Conservation (phyloP, 1,140 invertebrate species). For the Mactra quadrangularis region DNA sequence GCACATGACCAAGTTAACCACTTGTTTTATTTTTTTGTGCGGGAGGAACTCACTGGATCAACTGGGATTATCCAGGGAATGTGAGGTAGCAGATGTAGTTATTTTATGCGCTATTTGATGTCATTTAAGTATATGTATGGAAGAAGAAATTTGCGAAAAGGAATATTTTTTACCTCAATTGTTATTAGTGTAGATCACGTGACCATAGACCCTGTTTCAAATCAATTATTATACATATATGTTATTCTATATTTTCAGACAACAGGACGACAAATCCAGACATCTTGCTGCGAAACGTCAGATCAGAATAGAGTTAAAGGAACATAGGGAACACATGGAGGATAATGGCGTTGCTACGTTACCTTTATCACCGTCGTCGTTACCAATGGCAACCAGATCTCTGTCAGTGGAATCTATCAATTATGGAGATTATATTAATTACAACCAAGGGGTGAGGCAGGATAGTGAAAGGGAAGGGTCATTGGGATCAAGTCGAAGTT, state of each 20-base stretch:
- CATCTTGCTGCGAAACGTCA: slow-evolving; percentile 62
- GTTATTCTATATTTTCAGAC: slow-evolving; percentile 37
- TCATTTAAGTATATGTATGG: too few relatives aligned
- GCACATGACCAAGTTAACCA: too few relatives aligned
- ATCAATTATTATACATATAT: too few relatives aligned
- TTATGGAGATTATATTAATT: slow-evolving; percentile 17
- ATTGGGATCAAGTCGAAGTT: slow-evolving; percentile 40
- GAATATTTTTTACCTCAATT: neutral
- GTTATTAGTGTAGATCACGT: too few relatives aligned
- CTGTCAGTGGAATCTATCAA: slow-evolving; percentile 41
- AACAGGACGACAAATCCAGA: slow-evolving; percentile 55
- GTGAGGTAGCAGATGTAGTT: too few relatives aligned
- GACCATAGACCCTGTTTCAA: too few relatives aligned
- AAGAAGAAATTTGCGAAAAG: too few relatives aligned
- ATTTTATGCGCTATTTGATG: too few relatives aligned
- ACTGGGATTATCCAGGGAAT: too few relatives aligned
- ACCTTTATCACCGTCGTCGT: neutral
- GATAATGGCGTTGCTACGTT: slow-evolving; percentile 23
- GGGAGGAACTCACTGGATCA: too few relatives aligned
- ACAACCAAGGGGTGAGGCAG: neutral
- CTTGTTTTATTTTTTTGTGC: too few relatives aligned
- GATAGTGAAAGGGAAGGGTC: slow-evolving; percentile 29
- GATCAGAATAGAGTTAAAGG: slow-evolving; percentile 38
- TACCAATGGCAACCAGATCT: slow-evolving; percentile 25
- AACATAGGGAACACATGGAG: slow-evolving; percentile 37